phyloP scores from a whole-genome alignment of 2,797 vertebrate genomes.

The Chloroceryle amazona region DNA sequence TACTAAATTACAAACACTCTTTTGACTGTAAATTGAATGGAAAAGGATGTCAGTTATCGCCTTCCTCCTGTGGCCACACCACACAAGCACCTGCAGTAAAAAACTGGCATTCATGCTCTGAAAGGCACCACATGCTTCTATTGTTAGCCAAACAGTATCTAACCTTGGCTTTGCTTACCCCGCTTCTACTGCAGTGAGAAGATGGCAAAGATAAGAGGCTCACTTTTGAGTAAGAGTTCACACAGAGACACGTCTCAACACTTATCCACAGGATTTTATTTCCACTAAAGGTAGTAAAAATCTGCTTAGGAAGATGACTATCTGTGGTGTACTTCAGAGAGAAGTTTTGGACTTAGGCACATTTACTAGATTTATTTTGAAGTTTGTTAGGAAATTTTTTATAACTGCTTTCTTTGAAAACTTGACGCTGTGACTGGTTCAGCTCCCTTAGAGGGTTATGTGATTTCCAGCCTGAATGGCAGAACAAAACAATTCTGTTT shows the following conservation, averaged over 20 bases:
- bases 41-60: conserved; percentile 77
- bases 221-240: neutral
- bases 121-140: conserved; percentile 69
- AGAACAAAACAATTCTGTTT: neutral
- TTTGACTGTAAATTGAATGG: conserved; percentile 78
- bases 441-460: neutral
- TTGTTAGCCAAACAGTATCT: conserved; percentile 62
- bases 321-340: neutral
- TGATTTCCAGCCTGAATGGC: neutral
- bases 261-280: neutral
- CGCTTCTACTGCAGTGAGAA: neutral
- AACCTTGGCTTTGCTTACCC: conserved; percentile 62
- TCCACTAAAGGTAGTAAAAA: conserved; percentile 29
- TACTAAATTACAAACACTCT: conserved; percentile 74
- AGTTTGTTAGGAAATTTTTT: neutral
- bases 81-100: conserved; percentile 81
- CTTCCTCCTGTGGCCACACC: conserved; percentile 73
- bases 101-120: conserved; percentile 65
- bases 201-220: conserved; percentile 62
- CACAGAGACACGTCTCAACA: neutral
- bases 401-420: neutral
- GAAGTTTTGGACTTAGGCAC: neutral
- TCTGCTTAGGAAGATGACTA: conserved; percentile 9
- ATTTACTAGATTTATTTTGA: neutral
- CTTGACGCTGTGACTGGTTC: neutral